Base-by-base conservation (phyloP, 2,797 vertebrate species). In the Rachycentron canadum region DNA sequence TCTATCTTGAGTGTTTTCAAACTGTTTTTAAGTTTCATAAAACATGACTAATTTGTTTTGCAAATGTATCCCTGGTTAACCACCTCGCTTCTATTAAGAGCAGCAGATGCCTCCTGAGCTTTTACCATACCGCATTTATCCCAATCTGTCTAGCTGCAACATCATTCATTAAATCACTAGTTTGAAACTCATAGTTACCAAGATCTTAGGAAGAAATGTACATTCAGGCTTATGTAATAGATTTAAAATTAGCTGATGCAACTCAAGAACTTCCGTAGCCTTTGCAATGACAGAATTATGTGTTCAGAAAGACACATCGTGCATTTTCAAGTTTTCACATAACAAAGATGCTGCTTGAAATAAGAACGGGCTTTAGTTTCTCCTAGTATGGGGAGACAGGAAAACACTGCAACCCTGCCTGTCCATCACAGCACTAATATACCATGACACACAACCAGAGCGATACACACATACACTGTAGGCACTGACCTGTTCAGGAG, bases 381-480 rank as follows among this genome's bases (percentile, higher is more conserved):
- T 79, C 53, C 43, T 58, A 79, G 68, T 17, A 3, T 16, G 65
- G 47, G 17, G 57, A 61, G 58, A 57, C 69, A 78, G 47, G 69
- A 65, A 71, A 82, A 81, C 68, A 72, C 40, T 34, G 52, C 56
- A 64, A 60, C 50, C 34, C 55, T 1, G 59, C 63, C 85, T 76
- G 73, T 84, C 85, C 36, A 25, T 88, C 85, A 85, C 68, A 62
- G 73, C 53, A 7, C 70, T 81, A 86, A 88, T 76, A 60, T 28
- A 73, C 45, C 55, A 70, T 55, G 82, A 73, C 66, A 69, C 49
- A 38, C 70, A 77, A 65, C 14, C 68, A 69, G 58, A 61, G 52
- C 45, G 66, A 74, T 36, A 23, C 45, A 21, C 82, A 55, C 55
- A 38, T 16, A n/a, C 32, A 64, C 47, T 73, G 34, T 23, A 61